phyloP scores from a whole-genome alignment of 2,113 vertebrate genomes.

The Ascaphus truei region DNA sequence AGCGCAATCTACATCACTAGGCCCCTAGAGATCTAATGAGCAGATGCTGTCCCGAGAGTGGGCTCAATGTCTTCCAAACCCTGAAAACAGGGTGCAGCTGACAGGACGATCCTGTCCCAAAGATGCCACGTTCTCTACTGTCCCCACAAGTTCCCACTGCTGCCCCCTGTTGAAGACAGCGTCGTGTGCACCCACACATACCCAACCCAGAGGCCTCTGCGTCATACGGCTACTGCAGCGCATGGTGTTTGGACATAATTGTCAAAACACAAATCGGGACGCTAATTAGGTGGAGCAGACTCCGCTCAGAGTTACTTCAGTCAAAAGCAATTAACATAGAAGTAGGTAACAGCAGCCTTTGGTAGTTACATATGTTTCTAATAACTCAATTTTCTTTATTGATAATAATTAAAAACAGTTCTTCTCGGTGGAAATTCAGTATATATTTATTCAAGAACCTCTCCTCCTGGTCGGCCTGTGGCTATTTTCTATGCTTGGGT shows the following conservation, averaged over 20 bases:
- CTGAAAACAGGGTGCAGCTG: no score
- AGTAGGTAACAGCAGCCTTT: conserved; percentile 45
- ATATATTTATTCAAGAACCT: conserved; percentile 6
- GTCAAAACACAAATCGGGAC: conserved; percentile 44
- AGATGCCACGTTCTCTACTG: no score
- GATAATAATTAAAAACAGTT: conserved; percentile 45
- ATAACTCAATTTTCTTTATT: conserved; percentile 45
- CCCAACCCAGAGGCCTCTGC: conserved; percentile 23
- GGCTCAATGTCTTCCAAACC: no score
- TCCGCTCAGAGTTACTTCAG: conserved; percentile 41
- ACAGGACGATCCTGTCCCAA: no score
- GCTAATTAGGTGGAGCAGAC: conserved; percentile 43
- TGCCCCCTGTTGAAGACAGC: background rate
- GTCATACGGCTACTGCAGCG: conserved; percentile 37
- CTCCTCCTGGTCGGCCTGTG: background rate
- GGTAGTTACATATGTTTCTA: conserved; percentile 52
- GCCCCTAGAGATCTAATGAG: no score
- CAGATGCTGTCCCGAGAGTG: no score
- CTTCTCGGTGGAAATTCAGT: background rate
- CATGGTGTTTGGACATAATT: conserved; percentile 40
- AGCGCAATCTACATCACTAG: no score
- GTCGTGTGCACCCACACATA: background rate
- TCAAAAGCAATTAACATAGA: conserved; percentile 45
- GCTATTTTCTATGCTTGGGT: background rate
- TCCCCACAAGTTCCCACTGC: no score